A percentile compares a stretch with the other conserved stretches of the same genome.
Evolutionary conservation across 1,140 invertebrate genomes (phyloP).

Genomic region (Heliothis virescens): DNA sequence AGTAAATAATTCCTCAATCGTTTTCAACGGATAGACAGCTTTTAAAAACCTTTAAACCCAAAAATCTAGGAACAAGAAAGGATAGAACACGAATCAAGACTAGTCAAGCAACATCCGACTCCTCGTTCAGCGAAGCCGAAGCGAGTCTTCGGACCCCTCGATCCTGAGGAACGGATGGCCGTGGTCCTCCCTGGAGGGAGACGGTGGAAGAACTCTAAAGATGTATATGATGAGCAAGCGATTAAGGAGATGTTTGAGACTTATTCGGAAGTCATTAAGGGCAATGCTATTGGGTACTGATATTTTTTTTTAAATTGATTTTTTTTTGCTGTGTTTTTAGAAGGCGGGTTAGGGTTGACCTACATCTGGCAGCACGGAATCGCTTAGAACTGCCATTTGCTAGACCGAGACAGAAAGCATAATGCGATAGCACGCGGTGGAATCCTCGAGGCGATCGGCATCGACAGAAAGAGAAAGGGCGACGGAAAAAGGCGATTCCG

Average conservation of each 20-base stretch:
- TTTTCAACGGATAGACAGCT: background rate
- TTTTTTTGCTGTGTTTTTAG: background rate
- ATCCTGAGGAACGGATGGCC: constrained; percentile 84
- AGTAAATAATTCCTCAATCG: background rate
- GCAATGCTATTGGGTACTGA: constrained; percentile 90
- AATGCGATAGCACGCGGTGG: too few species aligned
- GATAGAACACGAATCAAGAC: constrained; percentile 65
- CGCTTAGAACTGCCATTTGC: too few species aligned
- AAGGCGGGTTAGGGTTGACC: too few species aligned
- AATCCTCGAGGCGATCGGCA: too few species aligned
- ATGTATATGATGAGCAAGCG: constrained; percentile 92
- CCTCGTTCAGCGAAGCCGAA: constrained; percentile 76
- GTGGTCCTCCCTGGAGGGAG: constrained; percentile 90
- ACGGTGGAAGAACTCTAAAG: constrained; percentile 91
- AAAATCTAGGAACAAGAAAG: constrained; percentile 37
- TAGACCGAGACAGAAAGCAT: too few species aligned
- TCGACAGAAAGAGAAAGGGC: too few species aligned
- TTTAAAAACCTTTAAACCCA: background rate
- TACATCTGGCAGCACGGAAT: too few species aligned
- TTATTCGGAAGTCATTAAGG: constrained; percentile 92
- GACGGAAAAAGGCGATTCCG: too few species aligned
- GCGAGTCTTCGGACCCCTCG: constrained; percentile 86
- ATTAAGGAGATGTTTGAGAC: constrained; percentile 91
- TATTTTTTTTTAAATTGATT: constrained; percentile 10
- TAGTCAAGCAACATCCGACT: constrained; percentile 70